A percentile compares a stretch with the other conserved stretches of the same genome.
Evolutionary conservation across 2,797 vertebrate species (phyloP).

Genomic region (Microctenopoma stevenorrisi): DNA sequence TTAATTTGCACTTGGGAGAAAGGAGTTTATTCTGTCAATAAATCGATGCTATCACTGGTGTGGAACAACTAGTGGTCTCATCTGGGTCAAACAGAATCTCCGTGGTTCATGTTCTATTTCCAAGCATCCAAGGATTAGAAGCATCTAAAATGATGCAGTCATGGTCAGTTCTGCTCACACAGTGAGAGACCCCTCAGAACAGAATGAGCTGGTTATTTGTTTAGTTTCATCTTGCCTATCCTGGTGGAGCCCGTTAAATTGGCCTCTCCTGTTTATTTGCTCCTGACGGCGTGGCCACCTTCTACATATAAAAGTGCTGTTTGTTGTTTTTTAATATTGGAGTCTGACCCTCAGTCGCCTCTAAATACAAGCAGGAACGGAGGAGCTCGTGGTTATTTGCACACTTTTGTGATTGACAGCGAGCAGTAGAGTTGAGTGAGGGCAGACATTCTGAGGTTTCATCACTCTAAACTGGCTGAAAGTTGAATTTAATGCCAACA

Average conservation of each 20-base stretch:
- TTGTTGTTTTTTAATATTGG: constrained; percentile 18
- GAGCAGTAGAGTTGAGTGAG: neutral
- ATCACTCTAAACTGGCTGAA: neutral
- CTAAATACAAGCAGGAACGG: neutral
- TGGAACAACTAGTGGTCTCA: neutral
- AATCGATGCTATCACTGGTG: neutral
- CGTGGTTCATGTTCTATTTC: neutral
- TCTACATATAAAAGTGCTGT: constrained; percentile 9
- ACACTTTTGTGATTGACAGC: neutral
- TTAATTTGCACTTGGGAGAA: neutral
- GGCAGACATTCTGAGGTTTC: neutral
- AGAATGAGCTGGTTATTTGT: constrained; percentile 17
- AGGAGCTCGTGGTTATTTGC: constrained; percentile 1
- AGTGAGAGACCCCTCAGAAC: too few relatives aligned
- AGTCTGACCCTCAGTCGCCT: constrained; percentile 7
- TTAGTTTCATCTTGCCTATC: constrained; percentile 33
- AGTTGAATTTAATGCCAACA: neutral
- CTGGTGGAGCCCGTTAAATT: constrained; percentile 31
- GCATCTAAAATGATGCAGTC: too few relatives aligned
- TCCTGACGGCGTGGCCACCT: constrained; percentile 32
- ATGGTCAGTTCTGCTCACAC: too few relatives aligned
- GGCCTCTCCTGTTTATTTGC: constrained; percentile 45
- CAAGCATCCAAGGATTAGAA: too few relatives aligned
- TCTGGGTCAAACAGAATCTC: neutral
- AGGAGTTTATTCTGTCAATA: neutral